Conservation (phyloP, 1,140 invertebrate genomes). For the Scaptomyza graminum region DNA sequence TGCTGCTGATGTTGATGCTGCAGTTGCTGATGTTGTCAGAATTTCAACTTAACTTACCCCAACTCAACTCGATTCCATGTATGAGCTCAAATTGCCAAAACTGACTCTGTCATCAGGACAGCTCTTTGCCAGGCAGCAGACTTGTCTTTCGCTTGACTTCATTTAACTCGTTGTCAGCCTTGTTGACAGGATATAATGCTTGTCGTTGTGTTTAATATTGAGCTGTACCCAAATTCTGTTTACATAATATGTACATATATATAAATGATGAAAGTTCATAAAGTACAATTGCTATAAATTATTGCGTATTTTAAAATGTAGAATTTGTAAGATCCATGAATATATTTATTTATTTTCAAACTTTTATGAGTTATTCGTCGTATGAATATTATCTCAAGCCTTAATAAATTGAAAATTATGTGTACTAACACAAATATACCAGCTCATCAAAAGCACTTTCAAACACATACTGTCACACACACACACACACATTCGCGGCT, state of each 20-base stretch:
- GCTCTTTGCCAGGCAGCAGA: too few relatives aligned
- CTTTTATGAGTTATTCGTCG: not conserved
- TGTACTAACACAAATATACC: too few relatives aligned
- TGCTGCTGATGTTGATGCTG: constrained; percentile 27
- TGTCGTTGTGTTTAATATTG: constrained; percentile 12
- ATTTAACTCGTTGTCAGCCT: constrained; percentile 20
- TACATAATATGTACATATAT: not conserved
- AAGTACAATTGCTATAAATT: too few relatives aligned
- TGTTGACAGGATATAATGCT: not conserved
- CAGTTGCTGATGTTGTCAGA: constrained; percentile 44
- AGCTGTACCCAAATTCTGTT: constrained; percentile 1
- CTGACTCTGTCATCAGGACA: constrained; percentile 42
- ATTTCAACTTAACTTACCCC: constrained; percentile 40
- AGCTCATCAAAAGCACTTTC: constrained; percentile 15
- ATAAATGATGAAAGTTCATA: not conserved
- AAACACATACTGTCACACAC: too few relatives aligned
- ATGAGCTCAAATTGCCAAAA: constrained; percentile 16
- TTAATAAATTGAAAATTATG: too few relatives aligned
- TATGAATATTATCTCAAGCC: too few relatives aligned
- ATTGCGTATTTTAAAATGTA: too few relatives aligned
- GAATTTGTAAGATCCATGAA: too few relatives aligned
- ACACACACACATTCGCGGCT: constrained; percentile 23
- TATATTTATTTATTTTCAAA: not conserved
- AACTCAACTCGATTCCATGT: constrained; percentile 24
- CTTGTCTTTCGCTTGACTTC: constrained; percentile 34